phyloP scores from a whole-genome alignment of 2,888 invertebrate species.

The Carpatolechia fugitivella region DNA sequence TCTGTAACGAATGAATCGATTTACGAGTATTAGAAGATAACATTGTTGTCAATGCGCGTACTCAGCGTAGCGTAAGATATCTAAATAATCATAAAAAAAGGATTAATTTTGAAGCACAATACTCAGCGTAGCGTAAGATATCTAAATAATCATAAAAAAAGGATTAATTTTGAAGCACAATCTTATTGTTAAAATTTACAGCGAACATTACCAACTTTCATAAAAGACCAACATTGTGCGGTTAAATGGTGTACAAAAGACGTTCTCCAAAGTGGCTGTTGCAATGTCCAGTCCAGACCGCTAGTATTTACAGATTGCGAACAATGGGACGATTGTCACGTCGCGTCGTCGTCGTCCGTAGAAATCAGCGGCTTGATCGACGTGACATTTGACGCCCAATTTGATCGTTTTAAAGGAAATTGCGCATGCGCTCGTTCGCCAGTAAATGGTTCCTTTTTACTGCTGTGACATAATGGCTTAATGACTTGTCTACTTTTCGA shows the following conservation, averaged over 20 bases:
- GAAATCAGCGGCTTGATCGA: slow-evolving; percentile 41
- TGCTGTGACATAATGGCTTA: slow-evolving; percentile 42
- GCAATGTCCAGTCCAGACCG: slow-evolving; percentile 23
- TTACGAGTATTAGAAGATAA: no score
- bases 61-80: no score
- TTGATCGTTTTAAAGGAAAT: slow-evolving; percentile 52
- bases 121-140: no score
- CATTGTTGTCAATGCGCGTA: no score
- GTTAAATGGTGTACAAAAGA: slow-evolving; percentile 16
- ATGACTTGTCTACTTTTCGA: slow-evolving; percentile 36
- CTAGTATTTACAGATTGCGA: slow-evolving; percentile 25
- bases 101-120: no score
- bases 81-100: no score
- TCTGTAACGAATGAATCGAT: no score
- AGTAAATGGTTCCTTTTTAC: slow-evolving; percentile 27
- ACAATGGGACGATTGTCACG: slow-evolving; percentile 62
- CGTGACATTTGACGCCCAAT: slow-evolving; percentile 40
- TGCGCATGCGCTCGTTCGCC: slow-evolving; percentile 26
- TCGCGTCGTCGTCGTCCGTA: no score
- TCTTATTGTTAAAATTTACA: not conserved
- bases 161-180: not conserved
- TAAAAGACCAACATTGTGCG: slow-evolving; percentile 8
- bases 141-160: no score
- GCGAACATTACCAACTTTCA: not conserved
- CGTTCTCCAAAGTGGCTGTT: slow-evolving; percentile 15